A percentile compares a stretch with the other conserved stretches of the same genome.
phyloP scores from a whole-genome alignment of 2,797 vertebrate genomes.

The Xyrichtys novacula region DNA sequence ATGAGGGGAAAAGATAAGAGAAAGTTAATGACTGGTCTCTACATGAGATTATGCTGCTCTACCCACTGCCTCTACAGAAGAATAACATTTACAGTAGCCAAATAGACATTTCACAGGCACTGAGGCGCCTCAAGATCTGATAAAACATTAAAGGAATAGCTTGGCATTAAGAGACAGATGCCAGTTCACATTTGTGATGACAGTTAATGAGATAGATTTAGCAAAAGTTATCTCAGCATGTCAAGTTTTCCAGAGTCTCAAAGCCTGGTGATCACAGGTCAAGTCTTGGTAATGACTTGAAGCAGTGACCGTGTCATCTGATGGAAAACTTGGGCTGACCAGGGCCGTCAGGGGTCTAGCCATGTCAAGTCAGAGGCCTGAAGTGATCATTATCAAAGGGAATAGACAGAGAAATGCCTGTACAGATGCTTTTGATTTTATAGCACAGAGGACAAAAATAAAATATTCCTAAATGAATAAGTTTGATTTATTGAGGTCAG shows the following conservation, averaged over 20 bases:
- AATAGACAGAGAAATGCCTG: no score
- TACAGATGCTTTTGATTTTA: no score
- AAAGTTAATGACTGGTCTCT: conserved; percentile 26
- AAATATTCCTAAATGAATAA: no score
- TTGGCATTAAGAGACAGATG: not conserved
- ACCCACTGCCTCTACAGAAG: conserved; percentile 15
- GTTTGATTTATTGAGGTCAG: no score
- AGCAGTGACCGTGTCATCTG: not conserved
- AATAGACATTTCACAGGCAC: conserved; percentile 14
- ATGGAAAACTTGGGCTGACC: not conserved
- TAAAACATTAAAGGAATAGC: conserved; percentile 10
- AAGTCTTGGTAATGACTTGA: not conserved
- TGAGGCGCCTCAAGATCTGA: not conserved
- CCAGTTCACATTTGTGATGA: not conserved
- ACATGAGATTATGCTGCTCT: conserved; percentile 21
- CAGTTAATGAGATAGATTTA: not conserved
- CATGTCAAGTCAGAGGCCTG: not conserved
- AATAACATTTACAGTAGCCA: conserved; percentile 3
- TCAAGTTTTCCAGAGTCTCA: not conserved
- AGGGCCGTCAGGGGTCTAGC: not conserved
- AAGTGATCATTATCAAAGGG: no score
- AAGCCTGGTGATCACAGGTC: not conserved
- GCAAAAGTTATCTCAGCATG: not conserved
- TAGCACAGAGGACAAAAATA: no score
- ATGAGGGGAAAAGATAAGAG: conserved; percentile 6